Base-by-base conservation (phyloP, 2,888 invertebrate species). In the Globia sparganii region DNA sequence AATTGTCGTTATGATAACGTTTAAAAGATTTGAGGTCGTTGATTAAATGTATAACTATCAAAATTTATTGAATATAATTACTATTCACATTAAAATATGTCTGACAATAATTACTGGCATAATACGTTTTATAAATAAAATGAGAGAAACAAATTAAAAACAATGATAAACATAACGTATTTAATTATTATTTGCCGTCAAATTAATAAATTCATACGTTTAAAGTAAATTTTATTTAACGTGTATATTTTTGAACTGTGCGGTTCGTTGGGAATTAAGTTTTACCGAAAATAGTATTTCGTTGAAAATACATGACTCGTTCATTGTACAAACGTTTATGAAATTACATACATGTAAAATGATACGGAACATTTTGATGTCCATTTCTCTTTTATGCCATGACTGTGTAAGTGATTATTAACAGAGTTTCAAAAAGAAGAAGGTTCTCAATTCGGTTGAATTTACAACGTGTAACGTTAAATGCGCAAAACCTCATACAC, bases 151-250 rank as follows among this genome's bases (percentile, higher is more conserved):
- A 74, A 79, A 65, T 80, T 5, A 80, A 79, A 80, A 65, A 58
- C 68, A 58, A 68, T 43, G 4, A 37, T 28, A 58, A 73, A 75
- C 49, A n/a, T n/a, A 53, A 68, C 40, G 53, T 59, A 71, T 62
- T 49, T 69, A 64, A 78, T 68, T 78, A 40, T 72, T 53, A 62
- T 71, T 75, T 46, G 18, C 40, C 37, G 46, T 59, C 53, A 71
- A 70, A 80, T 79, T 40, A 25, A 53, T 66, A 82, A 83, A 69
- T 75, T 75, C n/a, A 72, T 71, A 69, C 18, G 25, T n/a, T 58
- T 37, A 34, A 25, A 56, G 15, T 65, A 46, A n/a, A 61, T 65
- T 49, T 73, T 53, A 78, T 71, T 81, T 0, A 28, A 67, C 18
- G 11, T 43, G 5, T 40, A 40, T 28, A 66, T 72, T 62, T 53